A percentile compares a stretch with the other conserved stretches of the same genome.
Evolutionary conservation across 2,113 vertebrate genomes (phyloP).

Genomic region (Megaceryle maxima): DNA sequence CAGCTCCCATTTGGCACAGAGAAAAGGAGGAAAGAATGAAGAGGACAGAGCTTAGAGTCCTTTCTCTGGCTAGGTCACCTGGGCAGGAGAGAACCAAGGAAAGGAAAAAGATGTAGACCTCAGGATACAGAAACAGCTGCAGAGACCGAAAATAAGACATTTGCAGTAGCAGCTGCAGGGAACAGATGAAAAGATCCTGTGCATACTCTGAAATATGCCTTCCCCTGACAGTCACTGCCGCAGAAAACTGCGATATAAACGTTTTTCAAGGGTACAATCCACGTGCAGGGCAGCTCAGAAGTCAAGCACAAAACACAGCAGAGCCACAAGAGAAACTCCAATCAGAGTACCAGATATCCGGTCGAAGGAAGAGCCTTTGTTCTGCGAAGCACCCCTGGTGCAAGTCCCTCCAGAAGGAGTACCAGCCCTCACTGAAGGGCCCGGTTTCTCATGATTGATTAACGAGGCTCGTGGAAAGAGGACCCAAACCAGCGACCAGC

Average conservation of each 20-base stretch:
- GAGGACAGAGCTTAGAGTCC: slow-evolving; percentile 73
- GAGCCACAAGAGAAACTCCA: background rate
- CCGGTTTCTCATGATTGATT: background rate
- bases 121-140: slow-evolving; percentile 55
- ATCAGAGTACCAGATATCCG: background rate
- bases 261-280: background rate
- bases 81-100: slow-evolving; percentile 77
- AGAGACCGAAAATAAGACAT: slow-evolving; percentile 39
- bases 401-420: background rate
- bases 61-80: slow-evolving; percentile 76
- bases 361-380: background rate
- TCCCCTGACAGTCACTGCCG: background rate
- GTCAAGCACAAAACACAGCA: background rate
- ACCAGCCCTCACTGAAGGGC: background rate
- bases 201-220: background rate
- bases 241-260: background rate
- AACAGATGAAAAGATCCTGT: background rate
- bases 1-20: slow-evolving; percentile 80
- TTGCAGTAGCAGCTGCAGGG: slow-evolving; percentile 14
- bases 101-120: slow-evolving; percentile 61
- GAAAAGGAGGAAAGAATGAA: slow-evolving; percentile 81
- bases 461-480: background rate
- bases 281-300: background rate
- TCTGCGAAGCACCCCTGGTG: background rate
- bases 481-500: background rate